phyloP scores from a whole-genome alignment of 2,113 vertebrate genomes.

The Laterallus jamaicensis region DNA sequence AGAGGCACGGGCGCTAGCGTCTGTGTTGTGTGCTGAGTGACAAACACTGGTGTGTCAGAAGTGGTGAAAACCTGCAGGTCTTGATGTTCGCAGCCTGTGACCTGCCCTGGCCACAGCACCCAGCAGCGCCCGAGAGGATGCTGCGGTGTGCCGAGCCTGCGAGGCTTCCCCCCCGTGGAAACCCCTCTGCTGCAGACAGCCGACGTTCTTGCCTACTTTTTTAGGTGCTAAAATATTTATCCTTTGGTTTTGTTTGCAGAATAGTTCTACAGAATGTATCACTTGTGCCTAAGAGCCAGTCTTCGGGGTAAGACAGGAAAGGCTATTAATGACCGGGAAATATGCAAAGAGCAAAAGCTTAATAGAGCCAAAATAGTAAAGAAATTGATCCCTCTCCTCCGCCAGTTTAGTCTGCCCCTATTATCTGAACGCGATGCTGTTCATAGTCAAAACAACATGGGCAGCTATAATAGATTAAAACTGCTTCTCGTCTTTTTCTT shows the following conservation, averaged over 20 bases:
- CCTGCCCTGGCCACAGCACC: background rate
- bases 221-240: background rate
- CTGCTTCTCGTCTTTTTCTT: background rate
- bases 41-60: background rate
- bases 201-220: background rate
- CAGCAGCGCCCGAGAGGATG: background rate
- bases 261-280: background rate
- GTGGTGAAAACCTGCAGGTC: background rate
- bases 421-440: background rate
- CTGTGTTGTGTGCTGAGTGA: background rate
- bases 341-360: conserved; percentile 28
- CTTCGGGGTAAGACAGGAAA: background rate
- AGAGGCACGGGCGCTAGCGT: background rate
- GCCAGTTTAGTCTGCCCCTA: background rate
- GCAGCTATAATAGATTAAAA: conserved; percentile 37
- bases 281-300: background rate
- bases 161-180: background rate
- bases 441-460: conserved; percentile 52
- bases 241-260: background rate
- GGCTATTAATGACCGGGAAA: conserved; percentile 8
- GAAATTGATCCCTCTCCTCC: conserved; percentile 11
- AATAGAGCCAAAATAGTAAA: conserved; percentile 27
- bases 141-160: background rate
- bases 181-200: background rate
- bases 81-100: background rate